Evolutionary conservation across 2,888 invertebrate species (phyloP), one percentile per base, ranked within the genome.

Genomic region (Serrognathus titanus): DNA sequence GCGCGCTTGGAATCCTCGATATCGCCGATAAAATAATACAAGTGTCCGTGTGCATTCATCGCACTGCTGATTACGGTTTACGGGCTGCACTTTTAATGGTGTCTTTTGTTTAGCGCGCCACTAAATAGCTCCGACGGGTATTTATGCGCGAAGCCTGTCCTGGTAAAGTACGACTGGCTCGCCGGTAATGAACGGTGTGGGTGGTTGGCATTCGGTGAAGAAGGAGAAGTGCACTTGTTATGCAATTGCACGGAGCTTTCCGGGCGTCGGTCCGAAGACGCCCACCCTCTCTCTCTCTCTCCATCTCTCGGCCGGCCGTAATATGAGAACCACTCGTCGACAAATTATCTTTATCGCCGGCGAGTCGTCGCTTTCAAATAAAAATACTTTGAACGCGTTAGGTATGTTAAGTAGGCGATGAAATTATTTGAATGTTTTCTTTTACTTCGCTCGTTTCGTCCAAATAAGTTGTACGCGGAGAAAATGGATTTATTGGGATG

Each of bases 91-190:
- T 70, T 70, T 71, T 73, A 72, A 72, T 71, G 72, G 71, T 67
- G 71, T 71, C 72, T 71, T 74, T 74, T 74, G 73, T 75, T 74
- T 71, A 69, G 70, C 70, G 70, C 69, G 69, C 67, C 68, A 71
- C 69, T 73, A 74, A 74, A 73, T 71, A 72, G 71, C 71, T 69
- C 66, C 66, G 65, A 62, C 68, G 68, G 64, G 64, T 70, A 70
- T 73, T 73, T 73, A 74, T 73, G 71, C 68, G 66, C 68, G 69
- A 69, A 65, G 65, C 66, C 67, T 31, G 24, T 31, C 24, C 24
- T 65, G 67, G 65, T 70, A 69, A 71, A 64, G 69, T 69, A 70
- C 70, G 69, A 67, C 66, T 65, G 59, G 60, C 60, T 67, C 64
- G 66, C 68, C 62, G 67, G 71, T 72, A 72, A 71, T 71, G 71